A percentile compares a stretch with the other conserved stretches of the same genome.
Conservation (phyloP, 2,797 vertebrate genomes). For the Uromys caudimaculatus region DNA sequence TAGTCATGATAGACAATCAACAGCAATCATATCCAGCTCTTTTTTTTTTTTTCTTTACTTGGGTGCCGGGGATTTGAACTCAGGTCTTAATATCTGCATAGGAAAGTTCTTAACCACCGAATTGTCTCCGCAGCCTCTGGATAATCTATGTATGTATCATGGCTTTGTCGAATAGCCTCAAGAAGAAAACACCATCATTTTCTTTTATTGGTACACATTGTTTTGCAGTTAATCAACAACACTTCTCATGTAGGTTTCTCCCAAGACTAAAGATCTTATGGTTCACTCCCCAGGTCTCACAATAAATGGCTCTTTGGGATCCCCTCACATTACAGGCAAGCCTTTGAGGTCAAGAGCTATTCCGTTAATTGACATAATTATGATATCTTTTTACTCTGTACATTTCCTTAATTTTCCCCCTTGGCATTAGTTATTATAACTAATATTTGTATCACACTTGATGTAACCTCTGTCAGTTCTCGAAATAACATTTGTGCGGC, state of each 20-base stretch:
- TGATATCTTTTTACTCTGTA: slow-evolving; percentile 55
- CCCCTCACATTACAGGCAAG: slow-evolving; percentile 4
- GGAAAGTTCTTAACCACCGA: neutral
- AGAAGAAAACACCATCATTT: slow-evolving; percentile 27
- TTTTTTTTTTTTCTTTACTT: neutral
- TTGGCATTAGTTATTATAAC: slow-evolving; percentile 46
- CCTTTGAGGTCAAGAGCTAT: slow-evolving; percentile 56
- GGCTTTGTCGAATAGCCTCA: slow-evolving; percentile 29
- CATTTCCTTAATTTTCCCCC: neutral
- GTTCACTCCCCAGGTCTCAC: neutral
- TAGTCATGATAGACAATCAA: neutral
- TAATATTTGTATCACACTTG: slow-evolving; percentile 57
- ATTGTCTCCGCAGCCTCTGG: neutral
- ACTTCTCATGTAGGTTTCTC: neutral
- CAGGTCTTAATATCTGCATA: neutral
- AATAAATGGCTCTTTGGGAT: neutral
- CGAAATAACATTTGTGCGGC: slow-evolving; percentile 58
- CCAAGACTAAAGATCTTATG: neutral
- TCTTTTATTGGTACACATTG: neutral
- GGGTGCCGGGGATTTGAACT: neutral
- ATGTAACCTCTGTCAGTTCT: slow-evolving; percentile 62
- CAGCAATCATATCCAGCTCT: neutral
- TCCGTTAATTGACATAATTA: slow-evolving; percentile 67
- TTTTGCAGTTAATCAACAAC: slow-evolving; percentile 6
- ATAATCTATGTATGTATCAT: slow-evolving; percentile 40